Evolutionary conservation across 1,140 invertebrate species (phyloP).

Genomic region (Metopolophium dirhodum): DNA sequence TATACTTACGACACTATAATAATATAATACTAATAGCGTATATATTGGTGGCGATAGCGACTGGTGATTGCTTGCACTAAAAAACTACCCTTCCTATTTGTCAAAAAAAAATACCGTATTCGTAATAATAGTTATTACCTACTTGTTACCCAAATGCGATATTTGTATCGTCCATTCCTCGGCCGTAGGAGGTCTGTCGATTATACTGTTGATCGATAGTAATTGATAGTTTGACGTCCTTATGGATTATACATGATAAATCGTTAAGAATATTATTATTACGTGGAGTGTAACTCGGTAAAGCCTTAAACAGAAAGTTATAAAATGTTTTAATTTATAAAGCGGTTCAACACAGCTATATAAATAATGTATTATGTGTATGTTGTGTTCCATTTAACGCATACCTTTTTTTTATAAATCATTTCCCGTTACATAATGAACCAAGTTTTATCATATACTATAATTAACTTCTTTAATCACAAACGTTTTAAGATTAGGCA

Average conservation of each 20-base stretch:
- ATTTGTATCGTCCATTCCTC: not conserved
- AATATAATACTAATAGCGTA: too few species aligned
- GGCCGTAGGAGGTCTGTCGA: not conserved
- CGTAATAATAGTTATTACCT: not conserved
- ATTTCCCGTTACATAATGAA: not conserved
- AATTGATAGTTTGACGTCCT: not conserved
- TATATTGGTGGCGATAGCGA: not conserved
- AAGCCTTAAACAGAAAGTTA: not conserved
- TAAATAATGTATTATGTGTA: not conserved
- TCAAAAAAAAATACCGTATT: not conserved
- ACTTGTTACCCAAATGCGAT: not conserved
- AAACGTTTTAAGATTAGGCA: not conserved
- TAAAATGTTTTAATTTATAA: not conserved
- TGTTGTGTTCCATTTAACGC: not conserved
- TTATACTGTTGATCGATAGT: not conserved
- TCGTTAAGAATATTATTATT: not conserved
- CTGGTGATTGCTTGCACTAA: not conserved
- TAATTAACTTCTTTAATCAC: not conserved
- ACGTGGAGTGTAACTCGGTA: not conserved
- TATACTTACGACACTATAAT: not conserved
- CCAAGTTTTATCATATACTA: not conserved
- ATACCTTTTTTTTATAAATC: not conserved
- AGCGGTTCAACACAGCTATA: not conserved
- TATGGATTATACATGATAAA: not conserved
- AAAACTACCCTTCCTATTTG: too few species aligned